Evolutionary conservation across 2,113 vertebrate species (phyloP).

Genomic region (Microtus pennsylvanicus): DNA sequence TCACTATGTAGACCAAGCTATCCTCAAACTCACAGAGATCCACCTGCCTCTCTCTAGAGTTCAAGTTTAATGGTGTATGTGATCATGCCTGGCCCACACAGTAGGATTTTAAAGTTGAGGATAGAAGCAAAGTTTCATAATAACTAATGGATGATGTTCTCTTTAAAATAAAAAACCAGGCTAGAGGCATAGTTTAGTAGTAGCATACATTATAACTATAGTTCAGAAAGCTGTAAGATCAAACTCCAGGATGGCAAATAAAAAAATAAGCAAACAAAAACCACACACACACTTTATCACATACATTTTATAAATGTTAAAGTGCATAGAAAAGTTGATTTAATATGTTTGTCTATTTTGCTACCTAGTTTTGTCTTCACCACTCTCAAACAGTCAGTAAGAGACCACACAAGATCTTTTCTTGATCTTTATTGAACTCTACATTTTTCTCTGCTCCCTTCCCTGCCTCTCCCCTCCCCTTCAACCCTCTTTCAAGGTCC

Average conservation of each 20-base stretch:
- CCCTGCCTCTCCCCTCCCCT: too few species aligned
- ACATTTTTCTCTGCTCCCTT: too few species aligned
- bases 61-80: background rate
- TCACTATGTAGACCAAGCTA: background rate
- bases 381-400: slow-evolving; percentile 26
- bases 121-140: slow-evolving; percentile 30
- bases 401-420: background rate
- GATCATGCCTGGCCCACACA: background rate
- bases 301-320: background rate
- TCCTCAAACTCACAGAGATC: background rate
- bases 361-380: background rate
- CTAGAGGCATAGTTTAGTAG: background rate
- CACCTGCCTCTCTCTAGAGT: background rate
- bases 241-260: background rate
- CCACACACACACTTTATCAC: background rate
- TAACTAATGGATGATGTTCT: slow-evolving; percentile 30
- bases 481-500: too few species aligned
- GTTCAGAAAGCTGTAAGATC: background rate
- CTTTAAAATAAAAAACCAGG: slow-evolving; percentile 16
- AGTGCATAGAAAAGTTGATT: slow-evolving; percentile 17
- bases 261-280: background rate
- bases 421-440: too few species aligned
- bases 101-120: slow-evolving; percentile 27
- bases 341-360: background rate
- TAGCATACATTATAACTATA: background rate